These are phyloP conservation scores for Trialeurodes vaporariorum DNA, from an alignment of 1,140 invertebrate genomes.

Conservation along the genomic window DNA sequence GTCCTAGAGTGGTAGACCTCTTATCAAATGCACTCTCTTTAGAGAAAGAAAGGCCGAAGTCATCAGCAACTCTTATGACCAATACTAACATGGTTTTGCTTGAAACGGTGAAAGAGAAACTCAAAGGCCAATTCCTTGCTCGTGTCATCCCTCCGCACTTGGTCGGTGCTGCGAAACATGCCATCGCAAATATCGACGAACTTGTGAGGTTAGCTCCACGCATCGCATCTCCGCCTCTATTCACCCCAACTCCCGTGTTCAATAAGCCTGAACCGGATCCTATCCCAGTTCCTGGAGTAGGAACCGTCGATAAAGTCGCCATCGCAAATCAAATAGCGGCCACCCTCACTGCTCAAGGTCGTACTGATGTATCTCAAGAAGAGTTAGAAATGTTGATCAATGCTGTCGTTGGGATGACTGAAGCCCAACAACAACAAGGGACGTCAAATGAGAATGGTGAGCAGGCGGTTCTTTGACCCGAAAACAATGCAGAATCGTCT, in stretches of 20 bases:
- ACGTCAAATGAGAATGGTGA: not conserved
- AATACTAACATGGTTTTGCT: conserved; percentile 58
- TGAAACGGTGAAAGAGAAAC: conserved; percentile 71
- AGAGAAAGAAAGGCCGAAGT: conserved; percentile 57
- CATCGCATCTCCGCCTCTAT: conserved; percentile 13
- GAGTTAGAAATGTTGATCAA: conserved; percentile 64
- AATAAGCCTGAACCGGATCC: conserved; percentile 33
- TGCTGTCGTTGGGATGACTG: conserved; percentile 54
- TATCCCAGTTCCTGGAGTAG: conserved; percentile 50
- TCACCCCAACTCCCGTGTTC: conserved; percentile 5
- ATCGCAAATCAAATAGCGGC: conserved; percentile 65
- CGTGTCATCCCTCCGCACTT: conserved; percentile 54
- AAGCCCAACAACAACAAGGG: conserved; percentile 34
- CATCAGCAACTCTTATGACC: conserved; percentile 54
- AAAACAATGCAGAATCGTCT: not conserved
- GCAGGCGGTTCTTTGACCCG: not conserved
- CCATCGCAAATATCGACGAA: conserved; percentile 32
- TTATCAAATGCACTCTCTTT: conserved; percentile 58
- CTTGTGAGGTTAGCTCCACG: conserved; percentile 19
- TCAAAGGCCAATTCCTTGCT: conserved; percentile 65
- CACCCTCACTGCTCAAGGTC: conserved; percentile 59
- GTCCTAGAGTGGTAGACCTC: conserved; percentile 59
- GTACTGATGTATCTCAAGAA: conserved; percentile 58
- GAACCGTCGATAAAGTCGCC: conserved; percentile 52
- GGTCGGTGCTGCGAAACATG: conserved; percentile 45